Evolutionary conservation across 2,797 vertebrate species (phyloP).

Genomic region (Poeciliopsis paucimaculata): DNA sequence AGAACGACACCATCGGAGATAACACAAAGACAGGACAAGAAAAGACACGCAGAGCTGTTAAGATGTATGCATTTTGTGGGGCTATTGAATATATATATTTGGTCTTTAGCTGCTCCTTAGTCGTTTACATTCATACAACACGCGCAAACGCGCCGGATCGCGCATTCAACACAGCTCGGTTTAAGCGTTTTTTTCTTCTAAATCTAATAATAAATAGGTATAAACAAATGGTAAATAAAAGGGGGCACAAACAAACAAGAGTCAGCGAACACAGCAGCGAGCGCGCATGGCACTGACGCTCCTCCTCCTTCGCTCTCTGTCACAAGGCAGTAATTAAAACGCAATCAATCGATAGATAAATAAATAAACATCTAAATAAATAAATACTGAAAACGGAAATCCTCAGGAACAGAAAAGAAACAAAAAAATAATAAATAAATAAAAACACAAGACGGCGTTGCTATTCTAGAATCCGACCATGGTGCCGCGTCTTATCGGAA

Average conservation of each 20-base stretch:
- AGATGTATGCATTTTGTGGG: conserved; percentile 67
- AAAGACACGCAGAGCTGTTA: conserved; percentile 58
- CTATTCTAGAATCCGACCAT: conserved; percentile 51
- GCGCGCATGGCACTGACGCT: conserved; percentile 75
- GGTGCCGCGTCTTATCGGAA: conserved; percentile 73
- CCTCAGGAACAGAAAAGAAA: conserved; percentile 8
- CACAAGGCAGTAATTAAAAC: conserved; percentile 87
- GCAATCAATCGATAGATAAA: conserved; percentile 85
- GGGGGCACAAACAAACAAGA: conserved; percentile 9
- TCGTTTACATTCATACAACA: conserved; percentile 58
- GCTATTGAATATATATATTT: conserved; percentile 67
- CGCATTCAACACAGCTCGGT: conserved; percentile 59
- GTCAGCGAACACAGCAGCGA: conserved; percentile 61
- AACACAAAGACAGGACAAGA: conserved; percentile 55
- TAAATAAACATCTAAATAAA: conserved; percentile 66
- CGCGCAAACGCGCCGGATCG: conserved; percentile 60
- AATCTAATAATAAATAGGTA: conserved; percentile 43
- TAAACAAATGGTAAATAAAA: neutral
- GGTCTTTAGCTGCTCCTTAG: conserved; percentile 71
- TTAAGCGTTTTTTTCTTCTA: neutral
- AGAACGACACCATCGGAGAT: conserved; percentile 46
- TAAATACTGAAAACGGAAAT: conserved; percentile 57
- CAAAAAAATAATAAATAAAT: conserved; percentile 17
- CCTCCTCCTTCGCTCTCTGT: conserved; percentile 81
- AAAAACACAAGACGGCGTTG: conserved; percentile 40